Evolutionary conservation across 2,113 vertebrate genomes (phyloP).

Genomic region (Tetrax tetrax): DNA sequence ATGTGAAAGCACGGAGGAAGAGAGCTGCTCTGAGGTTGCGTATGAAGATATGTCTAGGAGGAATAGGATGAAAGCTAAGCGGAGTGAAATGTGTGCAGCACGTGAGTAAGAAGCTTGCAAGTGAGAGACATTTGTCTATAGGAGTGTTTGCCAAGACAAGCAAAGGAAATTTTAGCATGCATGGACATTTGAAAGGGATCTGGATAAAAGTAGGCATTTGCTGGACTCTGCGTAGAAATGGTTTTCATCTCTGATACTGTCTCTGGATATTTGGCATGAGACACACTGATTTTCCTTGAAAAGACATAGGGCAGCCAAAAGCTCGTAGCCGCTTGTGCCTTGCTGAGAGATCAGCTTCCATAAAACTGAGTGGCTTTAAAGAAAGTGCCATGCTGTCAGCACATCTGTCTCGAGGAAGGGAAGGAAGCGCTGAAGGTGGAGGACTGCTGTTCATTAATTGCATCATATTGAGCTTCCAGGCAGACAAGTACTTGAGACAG

Average conservation of each 20-base stretch:
- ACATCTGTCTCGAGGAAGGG: constrained; percentile 59
- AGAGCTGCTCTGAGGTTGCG: neutral
- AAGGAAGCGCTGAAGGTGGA: constrained; percentile 51
- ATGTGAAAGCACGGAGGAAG: neutral
- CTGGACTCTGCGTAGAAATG: neutral
- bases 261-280: neutral
- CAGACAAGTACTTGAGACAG: constrained; percentile 67
- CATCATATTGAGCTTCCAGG: constrained; percentile 65
- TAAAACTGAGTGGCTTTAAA: constrained; percentile 63
- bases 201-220: neutral
- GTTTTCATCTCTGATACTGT: neutral
- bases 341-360: constrained; percentile 49
- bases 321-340: neutral
- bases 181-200: neutral
- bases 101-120: neutral
- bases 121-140: neutral
- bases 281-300: neutral
- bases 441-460: constrained; percentile 63
- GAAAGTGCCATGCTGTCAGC: constrained; percentile 62
- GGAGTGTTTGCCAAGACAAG: neutral
- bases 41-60: neutral
- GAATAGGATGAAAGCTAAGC: neutral
- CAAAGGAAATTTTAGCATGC: neutral
- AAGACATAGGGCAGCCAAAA: neutral
- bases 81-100: neutral